Base-by-base conservation (phyloP, 37 sponge, comb jelly and placozoan genomes). In the Oopsacas minuta region DNA sequence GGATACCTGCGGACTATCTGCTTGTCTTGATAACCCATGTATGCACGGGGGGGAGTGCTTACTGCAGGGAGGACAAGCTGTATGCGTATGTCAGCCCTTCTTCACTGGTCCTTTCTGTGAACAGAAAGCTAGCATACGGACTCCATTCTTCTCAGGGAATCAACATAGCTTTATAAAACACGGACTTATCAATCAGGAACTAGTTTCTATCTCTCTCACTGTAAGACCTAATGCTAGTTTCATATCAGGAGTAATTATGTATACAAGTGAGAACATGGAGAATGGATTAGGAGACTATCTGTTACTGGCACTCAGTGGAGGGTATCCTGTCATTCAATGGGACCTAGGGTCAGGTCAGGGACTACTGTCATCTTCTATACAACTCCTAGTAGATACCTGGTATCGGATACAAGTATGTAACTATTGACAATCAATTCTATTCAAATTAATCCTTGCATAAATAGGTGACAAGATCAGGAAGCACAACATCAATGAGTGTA, bases 31-130 rank as follows among this genome's bases (percentile, higher is more conserved):
- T 3, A 61, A 61, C 75, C 75, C 75, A 34, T 61, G 75, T n/a
- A 61, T 61, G 75, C 75, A 61, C 75, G 75, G 75, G 28, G 75
- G 75, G 1, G 32, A 61, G 75, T 61, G 75, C 28, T 34, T 61
- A n/a, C 32, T 61, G 75, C 75, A 61, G 75, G 75, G 17, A 3
- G 75, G 75, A 3, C 75, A 61, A 34, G 75, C 17, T 34, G 75
- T 61, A 5, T 61, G 75, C 28, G 28, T 61, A 34, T 61, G 75
- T 12, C 75, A 61, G 75, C 75, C 75, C 17, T 61, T 61, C 75
- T 61, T 61, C 75, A n/a, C 75, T 3, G 75, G 75, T 34, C 28
- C 75, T 61, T 34, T 61, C 75, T 61, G 75, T 34, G 75, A 61
- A 34, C 20, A n/a, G 75, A 61, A 61, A 61, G 75, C 75, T 61